Evolutionary conservation across 2,888 invertebrate species (phyloP), one percentile per base, ranked within the genome.

Genomic region (Amphimallon solstitiale): DNA sequence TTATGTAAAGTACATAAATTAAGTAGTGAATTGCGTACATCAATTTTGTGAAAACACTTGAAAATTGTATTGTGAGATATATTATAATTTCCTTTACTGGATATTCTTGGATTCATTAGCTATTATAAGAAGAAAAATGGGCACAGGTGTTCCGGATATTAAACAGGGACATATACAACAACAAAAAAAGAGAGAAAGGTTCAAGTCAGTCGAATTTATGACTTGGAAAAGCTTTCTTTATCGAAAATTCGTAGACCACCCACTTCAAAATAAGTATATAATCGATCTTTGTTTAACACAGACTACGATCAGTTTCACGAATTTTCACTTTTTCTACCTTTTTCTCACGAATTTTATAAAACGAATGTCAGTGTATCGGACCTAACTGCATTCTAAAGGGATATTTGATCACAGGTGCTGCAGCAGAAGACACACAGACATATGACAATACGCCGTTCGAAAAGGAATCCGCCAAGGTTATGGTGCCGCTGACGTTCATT

Each of bases 231-330:
- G 37, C 29, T 34, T 14, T 52, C 52, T 52, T 60, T 60, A 60
- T 60, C 60, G 60, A 45, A 45, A 66, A 66, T 14, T 60, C 63
- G 43, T 61, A 61, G 72, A 68, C 72, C 72, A 72, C 72, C 72
- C 72, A 70, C 67, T 51, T 61, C 46, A 60, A n/a, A 29, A 10
- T 17, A 61, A 29, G 14, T 17, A 61, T 68, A 66, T 59, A 67
- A 66, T 65, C 52, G 62, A 23, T 60, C 37, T 40, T 56, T 67
- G 62, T 54, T 69, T 69, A 63, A 67, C 65, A 63, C 69, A 65
- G 68, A 68, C 65, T 68, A 63, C 59, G 34, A 49, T 38, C 52
- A 49, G 45, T 59, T 62, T 65, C 40, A 46, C 45, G 45, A 56
- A 64, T 37, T 45, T 64, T 54, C 35, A 56, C 62, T 40, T 23